These are phyloP conservation scores for Parazoanthus darwini DNA, from an alignment of 92 coral and sea anemone species.

Conservation along the genomic window DNA sequence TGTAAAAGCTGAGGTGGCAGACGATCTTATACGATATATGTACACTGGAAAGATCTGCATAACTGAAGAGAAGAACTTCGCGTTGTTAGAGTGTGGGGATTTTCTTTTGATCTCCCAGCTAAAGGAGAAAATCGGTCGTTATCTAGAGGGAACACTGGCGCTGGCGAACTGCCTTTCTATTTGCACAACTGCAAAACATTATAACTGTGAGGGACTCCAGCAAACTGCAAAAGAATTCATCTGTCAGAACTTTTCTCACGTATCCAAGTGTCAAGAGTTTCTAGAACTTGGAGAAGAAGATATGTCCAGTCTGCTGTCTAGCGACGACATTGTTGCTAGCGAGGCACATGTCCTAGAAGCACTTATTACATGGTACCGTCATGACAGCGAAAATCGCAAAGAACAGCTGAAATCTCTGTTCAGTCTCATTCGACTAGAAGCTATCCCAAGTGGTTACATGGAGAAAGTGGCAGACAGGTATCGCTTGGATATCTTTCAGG, in stretches of 20 bases:
- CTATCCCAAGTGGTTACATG: conserved; percentile 56
- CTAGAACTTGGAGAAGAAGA: conserved; percentile 56
- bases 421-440: conserved; percentile 52
- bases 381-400: conserved; percentile 46
- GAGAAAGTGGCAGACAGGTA: conserved; percentile 48
- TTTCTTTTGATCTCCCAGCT: conserved; percentile 54
- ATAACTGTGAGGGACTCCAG: conserved; percentile 50
- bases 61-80: conserved; percentile 46
- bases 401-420: conserved; percentile 49
- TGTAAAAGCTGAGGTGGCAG: conserved; percentile 50
- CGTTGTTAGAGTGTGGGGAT: conserved; percentile 59
- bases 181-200: conserved; percentile 56
- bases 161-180: conserved; percentile 50
- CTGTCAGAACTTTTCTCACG: conserved; percentile 51
- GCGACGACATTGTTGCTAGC: conserved; percentile 65
- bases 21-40: conserved; percentile 49
- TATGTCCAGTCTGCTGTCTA: conserved; percentile 51
- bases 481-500: conserved; percentile 40
- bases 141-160: conserved; percentile 45
- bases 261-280: conserved; percentile 48
- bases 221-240: conserved; percentile 51
- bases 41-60: conserved; percentile 54
- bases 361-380: conserved; percentile 60
- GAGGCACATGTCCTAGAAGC: conserved; percentile 61
- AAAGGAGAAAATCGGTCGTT: conserved; percentile 55